Evolutionary conservation across 1,140 invertebrate genomes (phyloP), one percentile per base, ranked within the genome.

Genomic region (Conopomorpha cramerella): DNA sequence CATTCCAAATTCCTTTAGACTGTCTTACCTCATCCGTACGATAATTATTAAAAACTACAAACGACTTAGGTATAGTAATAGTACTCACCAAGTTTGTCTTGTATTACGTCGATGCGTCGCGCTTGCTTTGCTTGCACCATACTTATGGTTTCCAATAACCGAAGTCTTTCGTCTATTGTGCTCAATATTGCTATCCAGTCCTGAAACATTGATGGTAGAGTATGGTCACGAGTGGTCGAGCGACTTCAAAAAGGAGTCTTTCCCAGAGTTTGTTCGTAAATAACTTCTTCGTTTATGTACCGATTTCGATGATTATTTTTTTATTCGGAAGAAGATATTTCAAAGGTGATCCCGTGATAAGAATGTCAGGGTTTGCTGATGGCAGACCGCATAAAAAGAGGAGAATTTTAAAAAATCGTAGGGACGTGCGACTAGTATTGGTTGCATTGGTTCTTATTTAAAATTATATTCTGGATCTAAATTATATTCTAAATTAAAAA

Each of bases 161-260:
- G 52, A n/a, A 84, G 55, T 30, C 79, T 53, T 38, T 83, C 81
- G 49, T 85, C 83, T 12, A 84, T 81, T 12, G 61, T 78, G n/a
- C 55, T 43, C 39, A 83, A 46, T 25, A 80, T 59, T 16, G 43
- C 59, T n/a, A 51, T 57, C 17, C 78, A 45, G 37, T 73, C 72
- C 80, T 81, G 59, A 4, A 59, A 70, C 29, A 34, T 39, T 34
- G 33, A 23, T 8, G n/a, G 34, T 16, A 14, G 8, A 6, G 10
- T 23, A 6, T 6, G 10, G 10, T 23, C 19, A 10, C 19, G 19
- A 23, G 10, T 6, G 4, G 4, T 23, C 4, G 4, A 4, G 4
- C 19, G 19, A 4, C 19, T 4, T 23, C 10, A 23, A 23, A 23
- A 23, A 6, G 10, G 19, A 6, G 4, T 23, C 4, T 10, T 23